Base-by-base conservation (phyloP, 2,888 invertebrate genomes). In the Diadromus collaris region DNA sequence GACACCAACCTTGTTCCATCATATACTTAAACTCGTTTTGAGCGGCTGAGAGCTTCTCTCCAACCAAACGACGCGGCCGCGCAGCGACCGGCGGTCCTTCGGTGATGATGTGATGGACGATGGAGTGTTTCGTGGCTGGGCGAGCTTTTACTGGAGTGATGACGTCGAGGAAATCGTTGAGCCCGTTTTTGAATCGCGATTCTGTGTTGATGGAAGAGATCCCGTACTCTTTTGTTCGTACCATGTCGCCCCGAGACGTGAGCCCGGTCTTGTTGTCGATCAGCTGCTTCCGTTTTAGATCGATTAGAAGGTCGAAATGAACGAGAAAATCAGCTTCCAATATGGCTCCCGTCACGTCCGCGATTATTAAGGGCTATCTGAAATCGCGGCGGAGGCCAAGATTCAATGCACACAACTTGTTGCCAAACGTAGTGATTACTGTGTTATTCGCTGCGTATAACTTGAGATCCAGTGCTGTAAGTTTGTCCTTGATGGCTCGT, bases 1-100 rank as follows among this genome's bases (percentile, higher is more conserved):
- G 77, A 44, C 83, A 78, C 60, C 83, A 82, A 2, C 86, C 86
- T 10, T 77, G 60, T 32, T 84, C 77, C 3, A 83, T 63, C 83
- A 87, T 81, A 7, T 70, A 60, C 2, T 81, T 34, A 54, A 85
- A 86, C 29, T 85, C 82, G 7, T 46, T 9, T 51, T 83, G 83
- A 2, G 85, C 85, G 1, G 75, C 81, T 27, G 58, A 41, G 3
- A 83, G 76, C 48, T 82, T 83, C 4, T 87, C 85, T 0, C 83
- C 84, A 7, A 83, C 72, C 10, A 85, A 76, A 2, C 76, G 61
- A 48, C 80, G 65, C 2, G 80, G 78, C 2, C 82, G 71, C 6
- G 79, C 68, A 32, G 69, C 64, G 1, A 77, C 68, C 16, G 81
- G 81, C 10, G 73, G 78, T 16, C 83, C 84, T 0, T n/a, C 61